Evolutionary conservation across 2,888 invertebrate genomes (phyloP), one percentile per base, ranked within the genome.

Genomic region (Euclidia mi): DNA sequence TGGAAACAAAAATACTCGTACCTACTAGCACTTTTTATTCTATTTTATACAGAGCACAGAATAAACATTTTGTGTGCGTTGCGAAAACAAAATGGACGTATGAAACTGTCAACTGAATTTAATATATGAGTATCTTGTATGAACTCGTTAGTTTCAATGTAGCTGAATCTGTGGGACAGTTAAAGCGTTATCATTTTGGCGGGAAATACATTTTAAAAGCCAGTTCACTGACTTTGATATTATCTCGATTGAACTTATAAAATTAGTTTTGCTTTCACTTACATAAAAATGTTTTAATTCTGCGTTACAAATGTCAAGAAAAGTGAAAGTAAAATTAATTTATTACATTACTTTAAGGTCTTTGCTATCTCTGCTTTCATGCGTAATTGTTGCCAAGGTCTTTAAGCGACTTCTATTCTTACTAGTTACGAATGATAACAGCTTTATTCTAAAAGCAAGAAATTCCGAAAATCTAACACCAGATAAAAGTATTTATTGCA

Each of bases 191-290:
- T 37, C 37, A 17, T 37, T 18, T 37, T 9, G 15, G n/a, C 18
- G 10, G 3, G 3, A n/a, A 37, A 37, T 37, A 6, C 17, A 37
- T 37, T n/a, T 37, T 18, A 3, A 37, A 17, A 37, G 14, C 9
- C 18, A n/a, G 37, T n/a, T 37, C 37, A 37, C 17, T 37, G 37
- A 15, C 9, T 37, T 15, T 14, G 18, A 18, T 14, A 18, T 18
- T 18, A 37, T 37, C 18, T 15, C 4, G 18, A 15, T 7, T 3
- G 17, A 37, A 37, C 37, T 37, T 37, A 18, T 15, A 37, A 37
- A 37, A 37, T 37, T 37, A 37, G 17, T 17, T 37, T 37, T 37
- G 9, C 10, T 37, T 37, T 18, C 17, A 34, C n/a, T 37, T 37
- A 7, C 9, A n/a, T 31, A 10, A 7, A 37, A 37, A 37, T 4